These are phyloP conservation scores for Dexiosoma caninum DNA, from an alignment of 2,888 invertebrate genomes.

Conservation along the genomic window DNA sequence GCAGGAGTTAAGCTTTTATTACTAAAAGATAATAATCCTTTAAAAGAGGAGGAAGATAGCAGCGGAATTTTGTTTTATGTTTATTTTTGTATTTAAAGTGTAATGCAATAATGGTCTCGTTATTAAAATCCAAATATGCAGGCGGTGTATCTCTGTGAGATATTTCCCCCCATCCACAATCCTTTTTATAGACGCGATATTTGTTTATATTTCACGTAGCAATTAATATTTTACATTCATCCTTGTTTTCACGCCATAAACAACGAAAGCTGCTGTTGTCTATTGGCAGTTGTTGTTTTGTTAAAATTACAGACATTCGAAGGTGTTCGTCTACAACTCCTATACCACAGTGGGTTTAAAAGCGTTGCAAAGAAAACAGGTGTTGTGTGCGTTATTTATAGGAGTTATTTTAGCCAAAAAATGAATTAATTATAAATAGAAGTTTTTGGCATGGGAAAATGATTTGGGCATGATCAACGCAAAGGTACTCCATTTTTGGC, in stretches of 20 bases:
- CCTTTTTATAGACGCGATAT: conserved; percentile 31
- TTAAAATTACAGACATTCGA: neutral
- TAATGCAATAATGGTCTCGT: conserved; percentile 31
- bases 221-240: conserved; percentile 63
- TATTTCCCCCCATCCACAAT: neutral
- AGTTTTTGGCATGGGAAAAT: no score
- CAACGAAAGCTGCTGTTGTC: neutral
- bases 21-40: conserved; percentile 38
- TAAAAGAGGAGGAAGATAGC: conserved; percentile 8
- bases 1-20: conserved; percentile 34
- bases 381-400: conserved; percentile 64
- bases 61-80: conserved; percentile 14
- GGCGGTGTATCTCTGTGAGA: neutral
- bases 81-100: neutral
- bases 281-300: conserved; percentile 18
- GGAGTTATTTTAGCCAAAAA: no score
- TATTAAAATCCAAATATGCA: conserved; percentile 29
- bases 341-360: neutral
- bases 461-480: no score
- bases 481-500: no score
- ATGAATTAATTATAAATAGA: no score
- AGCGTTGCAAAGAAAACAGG: conserved; percentile 64
- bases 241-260: conserved; percentile 8
- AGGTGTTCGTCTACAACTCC: conserved; percentile 9
- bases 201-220: conserved; percentile 64